phyloP scores from a whole-genome alignment of 2,113 vertebrate species.

The Xyliphius kryptos region DNA sequence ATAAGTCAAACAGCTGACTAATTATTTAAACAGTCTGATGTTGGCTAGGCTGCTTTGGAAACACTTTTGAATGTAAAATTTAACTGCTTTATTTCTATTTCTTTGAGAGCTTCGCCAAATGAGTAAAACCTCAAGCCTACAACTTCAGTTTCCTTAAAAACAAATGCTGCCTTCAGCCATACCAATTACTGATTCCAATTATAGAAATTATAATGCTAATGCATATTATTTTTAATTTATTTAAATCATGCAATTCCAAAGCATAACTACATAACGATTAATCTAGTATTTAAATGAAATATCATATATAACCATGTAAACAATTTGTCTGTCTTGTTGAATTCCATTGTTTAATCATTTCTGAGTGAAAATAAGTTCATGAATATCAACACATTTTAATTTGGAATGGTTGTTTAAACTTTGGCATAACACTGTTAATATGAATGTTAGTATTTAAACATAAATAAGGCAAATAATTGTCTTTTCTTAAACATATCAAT shows the following conservation, averaged over 20 bases:
- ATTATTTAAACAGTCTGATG: slow-evolving; percentile 67
- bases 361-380: too few species aligned
- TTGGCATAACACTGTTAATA: neutral
- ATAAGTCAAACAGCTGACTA: slow-evolving; percentile 64
- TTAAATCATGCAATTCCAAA: too few species aligned
- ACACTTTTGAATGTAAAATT: slow-evolving; percentile 54
- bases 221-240: neutral
- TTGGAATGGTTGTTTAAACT: neutral
- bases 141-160: slow-evolving; percentile 7
- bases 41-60: slow-evolving; percentile 38
- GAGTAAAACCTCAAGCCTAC: slow-evolving; percentile 57
- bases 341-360: too few species aligned
- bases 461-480: neutral
- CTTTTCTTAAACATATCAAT: neutral
- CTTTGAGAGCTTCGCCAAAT: slow-evolving; percentile 62
- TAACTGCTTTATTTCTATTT: slow-evolving; percentile 60
- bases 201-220: neutral
- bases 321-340: too few species aligned
- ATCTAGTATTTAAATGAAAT: too few species aligned
- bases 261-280: too few species aligned
- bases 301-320: too few species aligned
- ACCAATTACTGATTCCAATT: neutral
- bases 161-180: neutral
- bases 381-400: too few species aligned
- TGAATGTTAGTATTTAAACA: neutral